Percentiles rank a stretch among this genome's conserved stretches.
These are phyloP conservation scores for Heliconius aoede DNA, from an alignment of 2,888 invertebrate species.

Conservation along the genomic window DNA sequence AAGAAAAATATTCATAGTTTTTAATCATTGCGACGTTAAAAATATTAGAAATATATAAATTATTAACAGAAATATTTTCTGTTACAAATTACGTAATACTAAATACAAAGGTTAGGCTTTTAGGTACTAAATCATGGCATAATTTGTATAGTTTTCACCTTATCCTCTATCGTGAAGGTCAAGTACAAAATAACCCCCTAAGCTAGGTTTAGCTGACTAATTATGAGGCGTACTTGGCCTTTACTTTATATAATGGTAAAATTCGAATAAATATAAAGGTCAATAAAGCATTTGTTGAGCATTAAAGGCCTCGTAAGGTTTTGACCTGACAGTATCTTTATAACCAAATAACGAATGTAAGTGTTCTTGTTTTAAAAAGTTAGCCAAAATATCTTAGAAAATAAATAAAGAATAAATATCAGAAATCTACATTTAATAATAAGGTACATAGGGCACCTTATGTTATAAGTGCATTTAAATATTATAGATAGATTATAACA, in stretches of 20 bases:
- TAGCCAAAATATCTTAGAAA: background rate
- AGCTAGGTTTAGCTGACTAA: background rate
- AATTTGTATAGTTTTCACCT: background rate
- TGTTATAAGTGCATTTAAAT: background rate
- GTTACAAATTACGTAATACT: background rate
- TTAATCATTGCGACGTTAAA: no score
- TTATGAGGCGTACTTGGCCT: conserved; percentile 13
- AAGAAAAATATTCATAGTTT: no score
- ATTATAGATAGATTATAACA: background rate
- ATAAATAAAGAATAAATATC: no score
- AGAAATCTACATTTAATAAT: no score
- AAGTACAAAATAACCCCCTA: conserved; percentile 11
- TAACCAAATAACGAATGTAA: background rate
- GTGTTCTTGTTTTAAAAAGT: background rate
- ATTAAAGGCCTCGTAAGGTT: background rate
- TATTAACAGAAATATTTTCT: background rate
- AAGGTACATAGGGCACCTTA: background rate
- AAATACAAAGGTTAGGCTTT: background rate
- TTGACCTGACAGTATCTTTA: background rate
- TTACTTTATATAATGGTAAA: conserved; percentile 16
- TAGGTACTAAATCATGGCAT: background rate
- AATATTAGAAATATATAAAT: no score
- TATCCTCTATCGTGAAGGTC: conserved; percentile 15
- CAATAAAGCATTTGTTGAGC: conserved; percentile 27
- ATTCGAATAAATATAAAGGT: conserved; percentile 28